Conservation (phyloP, 2,797 vertebrate genomes). For the Crotalus adamanteus region DNA sequence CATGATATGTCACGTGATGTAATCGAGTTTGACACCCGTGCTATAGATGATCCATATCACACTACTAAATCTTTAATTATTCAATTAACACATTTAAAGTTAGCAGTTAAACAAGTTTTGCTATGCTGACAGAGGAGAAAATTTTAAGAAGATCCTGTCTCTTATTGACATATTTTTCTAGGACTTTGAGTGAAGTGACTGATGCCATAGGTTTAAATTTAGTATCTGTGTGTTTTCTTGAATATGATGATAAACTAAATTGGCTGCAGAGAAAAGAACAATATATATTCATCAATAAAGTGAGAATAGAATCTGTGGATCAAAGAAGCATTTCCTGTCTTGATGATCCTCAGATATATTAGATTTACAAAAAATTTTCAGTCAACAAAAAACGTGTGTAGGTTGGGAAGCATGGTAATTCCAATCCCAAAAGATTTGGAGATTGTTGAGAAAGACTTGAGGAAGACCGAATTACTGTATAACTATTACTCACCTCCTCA, state of each 20-base stretch:
- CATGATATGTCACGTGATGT: no score
- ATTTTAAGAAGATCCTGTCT: neutral
- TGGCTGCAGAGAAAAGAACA: neutral
- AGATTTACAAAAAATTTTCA: neutral
- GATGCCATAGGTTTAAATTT: neutral
- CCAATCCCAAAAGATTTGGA: neutral
- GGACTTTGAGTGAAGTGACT: neutral
- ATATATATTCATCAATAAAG: neutral
- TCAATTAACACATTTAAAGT: constrained; percentile 26
- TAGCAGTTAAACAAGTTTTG: constrained; percentile 26
- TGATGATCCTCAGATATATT: no score
- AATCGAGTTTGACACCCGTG: no score
- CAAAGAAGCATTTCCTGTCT: no score
- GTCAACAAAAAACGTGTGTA: neutral
- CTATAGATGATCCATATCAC: constrained; percentile 34
- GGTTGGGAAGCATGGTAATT: neutral
- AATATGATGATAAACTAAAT: neutral
- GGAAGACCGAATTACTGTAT: neutral
- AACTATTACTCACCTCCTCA: neutral
- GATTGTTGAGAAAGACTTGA: neutral
- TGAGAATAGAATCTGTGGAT: neutral
- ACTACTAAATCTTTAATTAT: constrained; percentile 26
- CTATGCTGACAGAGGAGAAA: neutral
- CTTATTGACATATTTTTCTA: constrained; percentile 7
- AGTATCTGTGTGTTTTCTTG: neutral